A percentile compares a stretch with the other conserved stretches of the same genome.
These are phyloP conservation scores for Mellilla xanthometata DNA, from an alignment of 2,888 invertebrate genomes.

Conservation along the genomic window DNA sequence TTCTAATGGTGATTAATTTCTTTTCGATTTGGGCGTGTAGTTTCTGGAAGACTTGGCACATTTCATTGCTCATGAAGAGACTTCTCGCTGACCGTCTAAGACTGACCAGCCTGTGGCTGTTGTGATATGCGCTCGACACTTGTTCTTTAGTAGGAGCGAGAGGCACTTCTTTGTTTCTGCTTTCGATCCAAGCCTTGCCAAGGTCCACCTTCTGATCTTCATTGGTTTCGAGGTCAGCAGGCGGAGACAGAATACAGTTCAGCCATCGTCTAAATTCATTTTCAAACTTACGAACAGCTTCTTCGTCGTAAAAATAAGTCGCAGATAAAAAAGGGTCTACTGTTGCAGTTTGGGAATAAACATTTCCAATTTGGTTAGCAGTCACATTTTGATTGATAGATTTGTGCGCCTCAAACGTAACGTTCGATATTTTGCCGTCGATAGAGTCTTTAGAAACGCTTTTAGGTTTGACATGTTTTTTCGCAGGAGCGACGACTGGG, in stretches of 20 bases:
- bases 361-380: constrained; percentile 62
- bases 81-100: constrained; percentile 86
- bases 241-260: constrained; percentile 89
- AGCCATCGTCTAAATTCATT: constrained; percentile 90
- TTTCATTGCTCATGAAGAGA: constrained; percentile 84
- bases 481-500: constrained; percentile 46
- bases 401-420: constrained; percentile 62
- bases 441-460: constrained; percentile 41
- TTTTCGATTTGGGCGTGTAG: constrained; percentile 88
- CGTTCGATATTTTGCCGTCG: constrained; percentile 42
- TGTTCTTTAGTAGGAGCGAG: constrained; percentile 87
- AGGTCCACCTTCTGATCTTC: constrained; percentile 86
- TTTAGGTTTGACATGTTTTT: constrained; percentile 52
- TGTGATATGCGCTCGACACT: constrained; percentile 86
- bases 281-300: constrained; percentile 87
- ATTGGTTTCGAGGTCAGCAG: constrained; percentile 85
- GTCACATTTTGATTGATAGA: constrained; percentile 67
- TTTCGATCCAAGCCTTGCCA: constrained; percentile 89
- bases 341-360: constrained; percentile 77
- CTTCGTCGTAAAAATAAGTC: constrained; percentile 86
- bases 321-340: constrained; percentile 86
- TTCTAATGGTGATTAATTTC: constrained; percentile 87
- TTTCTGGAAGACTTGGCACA: constrained; percentile 85
- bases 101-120: constrained; percentile 84
- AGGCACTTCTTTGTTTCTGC: constrained; percentile 85